These are phyloP conservation scores for Polypterus bichir DNA, from an alignment of 2,113 vertebrate species.

Conservation along the genomic window DNA sequence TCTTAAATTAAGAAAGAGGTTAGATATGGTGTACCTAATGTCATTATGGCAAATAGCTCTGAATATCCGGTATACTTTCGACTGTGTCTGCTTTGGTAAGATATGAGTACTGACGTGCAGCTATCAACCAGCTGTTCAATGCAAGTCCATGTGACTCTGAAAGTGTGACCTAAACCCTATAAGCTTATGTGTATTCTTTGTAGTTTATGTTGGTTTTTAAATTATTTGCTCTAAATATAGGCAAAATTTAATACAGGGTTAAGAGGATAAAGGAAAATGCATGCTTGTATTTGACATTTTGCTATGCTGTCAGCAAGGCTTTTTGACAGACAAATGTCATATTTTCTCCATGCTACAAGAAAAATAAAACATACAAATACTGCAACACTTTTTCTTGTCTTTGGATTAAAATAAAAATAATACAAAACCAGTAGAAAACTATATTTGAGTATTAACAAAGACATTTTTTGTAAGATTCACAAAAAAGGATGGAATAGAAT, in stretches of 20 bases:
- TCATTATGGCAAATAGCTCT: conserved; percentile 52
- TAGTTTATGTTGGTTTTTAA: conserved; percentile 9
- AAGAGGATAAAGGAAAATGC: conserved; percentile 47
- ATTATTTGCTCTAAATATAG: conserved; percentile 41
- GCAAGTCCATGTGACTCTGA: conserved; percentile 15
- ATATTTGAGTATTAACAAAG: too few species aligned
- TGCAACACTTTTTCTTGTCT: too few species aligned
- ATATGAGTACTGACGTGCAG: conserved; percentile 49
- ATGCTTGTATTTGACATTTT: conserved; percentile 48
- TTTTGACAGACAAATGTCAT: too few species aligned
- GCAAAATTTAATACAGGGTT: conserved; percentile 39
- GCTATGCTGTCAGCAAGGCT: too few species aligned
- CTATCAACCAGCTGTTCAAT: conserved; percentile 36
- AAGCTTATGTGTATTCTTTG: background rate
- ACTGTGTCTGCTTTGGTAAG: conserved; percentile 45
- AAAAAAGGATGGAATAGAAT: too few species aligned
- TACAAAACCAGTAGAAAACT: too few species aligned
- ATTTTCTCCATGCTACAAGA: too few species aligned
- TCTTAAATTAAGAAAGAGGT: too few species aligned
- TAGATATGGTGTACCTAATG: conserved; percentile 46
- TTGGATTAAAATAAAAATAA: too few species aligned
- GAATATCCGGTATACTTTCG: conserved; percentile 35
- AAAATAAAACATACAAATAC: too few species aligned
- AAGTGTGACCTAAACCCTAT: conserved; percentile 39
- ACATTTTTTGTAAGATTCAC: too few species aligned